phyloP scores from a whole-genome alignment of 2,113 vertebrate genomes.

The Astur gentilis region DNA sequence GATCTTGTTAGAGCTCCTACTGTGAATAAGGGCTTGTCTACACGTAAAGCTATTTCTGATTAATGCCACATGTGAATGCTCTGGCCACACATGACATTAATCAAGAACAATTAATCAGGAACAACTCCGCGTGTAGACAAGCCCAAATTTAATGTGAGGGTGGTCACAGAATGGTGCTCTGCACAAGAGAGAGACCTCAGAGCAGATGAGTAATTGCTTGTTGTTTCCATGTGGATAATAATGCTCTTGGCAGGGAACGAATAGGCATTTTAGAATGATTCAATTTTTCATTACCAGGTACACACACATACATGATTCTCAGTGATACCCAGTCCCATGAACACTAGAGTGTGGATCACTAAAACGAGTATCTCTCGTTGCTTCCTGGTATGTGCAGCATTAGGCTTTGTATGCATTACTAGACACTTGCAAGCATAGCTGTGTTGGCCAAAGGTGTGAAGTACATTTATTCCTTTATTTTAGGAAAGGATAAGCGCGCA shows the following conservation, averaged over 20 bases:
- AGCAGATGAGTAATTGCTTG: conserved; percentile 8
- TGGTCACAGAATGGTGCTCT: conserved; percentile 5
- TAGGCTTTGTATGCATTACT: background rate
- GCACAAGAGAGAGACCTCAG: background rate
- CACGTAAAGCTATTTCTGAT: background rate
- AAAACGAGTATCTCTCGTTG: accelerated
- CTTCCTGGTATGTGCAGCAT: background rate
- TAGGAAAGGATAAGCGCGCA: background rate
- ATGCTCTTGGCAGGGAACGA: background rate
- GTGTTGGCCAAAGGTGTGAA: background rate
- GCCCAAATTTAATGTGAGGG: conserved; percentile 20
- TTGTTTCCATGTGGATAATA: background rate
- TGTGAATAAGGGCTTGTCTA: background rate
- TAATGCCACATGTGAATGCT: background rate
- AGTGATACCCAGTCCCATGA: background rate
- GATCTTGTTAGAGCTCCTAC: background rate
- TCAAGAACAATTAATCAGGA: conserved; percentile 44
- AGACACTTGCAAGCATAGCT: background rate
- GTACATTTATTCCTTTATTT: background rate
- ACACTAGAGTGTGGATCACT: background rate
- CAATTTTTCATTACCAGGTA: conserved; percentile 15
- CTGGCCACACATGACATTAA: conserved; percentile 17
- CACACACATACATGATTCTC: background rate
- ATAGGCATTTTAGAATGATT: background rate
- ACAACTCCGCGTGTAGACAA: background rate